These are phyloP conservation scores for Tragelaphus oryx DNA, from an alignment of 2,797 vertebrate species.

Conservation along the genomic window DNA sequence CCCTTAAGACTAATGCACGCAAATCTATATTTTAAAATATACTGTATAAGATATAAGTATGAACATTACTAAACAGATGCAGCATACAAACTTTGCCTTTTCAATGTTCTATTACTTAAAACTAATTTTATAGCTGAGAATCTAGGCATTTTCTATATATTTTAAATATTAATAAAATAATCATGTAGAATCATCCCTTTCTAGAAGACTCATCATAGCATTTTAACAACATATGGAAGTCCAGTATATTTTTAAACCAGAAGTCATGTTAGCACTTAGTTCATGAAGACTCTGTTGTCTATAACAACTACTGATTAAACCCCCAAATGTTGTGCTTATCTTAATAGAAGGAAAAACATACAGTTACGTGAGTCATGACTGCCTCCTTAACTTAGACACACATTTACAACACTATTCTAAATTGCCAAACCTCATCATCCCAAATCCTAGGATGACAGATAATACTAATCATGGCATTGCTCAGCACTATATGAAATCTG, in stretches of 20 bases:
- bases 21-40: constrained; percentile 42
- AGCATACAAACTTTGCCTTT: constrained; percentile 49
- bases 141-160: constrained; percentile 34
- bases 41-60: constrained; percentile 19
- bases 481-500: background rate
- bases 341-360: background rate
- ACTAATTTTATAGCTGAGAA: constrained; percentile 57
- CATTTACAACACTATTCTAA: constrained; percentile 12
- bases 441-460: constrained; percentile 13
- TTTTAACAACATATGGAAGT: constrained; percentile 19
- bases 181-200: background rate
- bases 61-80: constrained; percentile 37
- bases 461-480: background rate
- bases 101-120: constrained; percentile 46
- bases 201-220: background rate
- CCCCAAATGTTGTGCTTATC: background rate
- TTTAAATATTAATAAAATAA: constrained; percentile 58
- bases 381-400: background rate
- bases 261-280: constrained; percentile 7
- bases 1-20: background rate
- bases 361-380: background rate
- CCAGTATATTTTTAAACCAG: background rate
- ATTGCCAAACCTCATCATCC: background rate
- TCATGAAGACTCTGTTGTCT: background rate
- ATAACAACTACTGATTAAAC: constrained; percentile 10